Base-by-base conservation (phyloP, 1,140 invertebrate genomes). In the Helicoverpa zea region DNA sequence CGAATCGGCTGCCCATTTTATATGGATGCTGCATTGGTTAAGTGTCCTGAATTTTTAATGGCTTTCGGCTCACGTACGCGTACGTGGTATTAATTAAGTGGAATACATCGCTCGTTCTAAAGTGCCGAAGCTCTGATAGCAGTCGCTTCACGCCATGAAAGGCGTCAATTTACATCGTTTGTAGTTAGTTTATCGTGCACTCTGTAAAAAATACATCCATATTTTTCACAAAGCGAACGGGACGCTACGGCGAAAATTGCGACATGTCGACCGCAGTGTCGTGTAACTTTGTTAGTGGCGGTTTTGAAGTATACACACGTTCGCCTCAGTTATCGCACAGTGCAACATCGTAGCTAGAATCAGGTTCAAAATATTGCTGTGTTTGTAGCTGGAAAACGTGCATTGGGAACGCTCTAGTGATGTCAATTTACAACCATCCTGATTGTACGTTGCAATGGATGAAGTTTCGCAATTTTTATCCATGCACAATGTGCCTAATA, bases 241-340 rank as follows among this genome's bases (percentile, higher is more conserved):
- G 58, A 77, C 43, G 56, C 72, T 47, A 43, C 58, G 23, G 56
- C 74, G 74, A 76, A 76, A 74, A 80, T 81, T 76, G 79, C 79
- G 54, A 68, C 61, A 66, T 54, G 70, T 54, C 79, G 66, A 80
- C 56, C 68, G 79, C 58, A 80, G 70, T 73, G 43, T 74, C 49
- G 66, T 51, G 56, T 61, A 43, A 47, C 79, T 80, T 80, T 80
- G 79, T 80, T 80, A 80, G 58, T 47, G 49, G 43, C 47, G 43
- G 66, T 79, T 79, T 70, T 30, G 63, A 80, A 52, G 13, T 18
- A 35, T 16, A 74, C 30, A 70, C 73, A 35, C 54, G 12, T 47
- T 35, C 30, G 30, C 12, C 30, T 47, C 54, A 18, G 30, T 59
- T 49, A 30, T 59, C 35, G 47, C 56, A 58, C 73, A n/a, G 63